A percentile compares a stretch with the other conserved stretches of the same genome.
These are phyloP conservation scores for Brenthis ino DNA, from an alignment of 2,888 invertebrate genomes.

Conservation along the genomic window DNA sequence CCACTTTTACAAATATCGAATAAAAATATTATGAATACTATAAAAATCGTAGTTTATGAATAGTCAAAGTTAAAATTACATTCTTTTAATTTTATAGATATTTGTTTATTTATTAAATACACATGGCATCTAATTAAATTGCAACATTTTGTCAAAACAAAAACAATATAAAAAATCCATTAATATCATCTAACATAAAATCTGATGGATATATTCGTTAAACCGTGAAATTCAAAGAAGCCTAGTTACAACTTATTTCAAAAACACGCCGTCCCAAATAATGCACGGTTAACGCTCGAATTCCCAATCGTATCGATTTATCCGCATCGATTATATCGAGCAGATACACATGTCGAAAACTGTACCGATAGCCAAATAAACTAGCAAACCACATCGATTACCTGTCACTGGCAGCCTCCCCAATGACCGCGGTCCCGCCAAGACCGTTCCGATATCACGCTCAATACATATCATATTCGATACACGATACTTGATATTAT, in stretches of 20 bases:
- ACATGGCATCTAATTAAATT: too few species aligned
- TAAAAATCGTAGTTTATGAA: not conserved
- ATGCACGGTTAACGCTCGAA: constrained; percentile 54
- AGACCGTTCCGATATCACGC: constrained; percentile 44
- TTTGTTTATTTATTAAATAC: too few species aligned
- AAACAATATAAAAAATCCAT: not conserved
- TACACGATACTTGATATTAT: constrained; percentile 23
- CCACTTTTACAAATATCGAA: constrained; percentile 25
- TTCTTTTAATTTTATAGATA: too few species aligned
- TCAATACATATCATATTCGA: constrained; percentile 29
- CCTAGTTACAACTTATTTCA: not conserved
- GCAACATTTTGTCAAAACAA: not conserved
- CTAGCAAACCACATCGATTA: constrained; percentile 80
- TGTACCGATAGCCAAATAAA: constrained; percentile 80
- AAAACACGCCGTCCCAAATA: constrained; percentile 21
- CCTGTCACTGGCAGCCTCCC: constrained; percentile 74
- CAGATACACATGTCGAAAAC: constrained; percentile 72
- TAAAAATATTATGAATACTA: constrained; percentile 15
- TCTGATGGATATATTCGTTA: too few species aligned
- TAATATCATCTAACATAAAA: too few species aligned
- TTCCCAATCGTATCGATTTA: constrained; percentile 63
- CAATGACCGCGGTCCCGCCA: constrained; percentile 65
- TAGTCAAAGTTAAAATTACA: too few species aligned
- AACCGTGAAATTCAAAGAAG: not conserved
- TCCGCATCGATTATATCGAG: constrained; percentile 71